Percentiles rank a stretch among this genome's conserved stretches.
phyloP scores from a whole-genome alignment of 1,140 invertebrate genomes.

The Drosophila suzukii region DNA sequence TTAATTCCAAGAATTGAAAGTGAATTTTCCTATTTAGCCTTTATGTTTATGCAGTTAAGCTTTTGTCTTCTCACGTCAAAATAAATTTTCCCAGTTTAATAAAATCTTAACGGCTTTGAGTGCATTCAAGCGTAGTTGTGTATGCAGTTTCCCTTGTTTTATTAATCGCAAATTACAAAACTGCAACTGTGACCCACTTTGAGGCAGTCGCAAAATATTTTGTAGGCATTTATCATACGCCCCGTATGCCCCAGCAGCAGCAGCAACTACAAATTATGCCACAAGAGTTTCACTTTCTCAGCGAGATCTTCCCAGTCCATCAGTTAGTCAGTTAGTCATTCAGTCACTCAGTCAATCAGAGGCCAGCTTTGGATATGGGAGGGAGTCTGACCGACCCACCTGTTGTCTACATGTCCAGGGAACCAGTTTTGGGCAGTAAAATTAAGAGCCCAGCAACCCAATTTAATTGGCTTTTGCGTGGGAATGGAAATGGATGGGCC shows the following conservation, averaged over 20 bases:
- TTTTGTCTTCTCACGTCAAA: background rate
- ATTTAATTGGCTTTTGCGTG: slow-evolving; percentile 68
- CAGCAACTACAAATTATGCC: slow-evolving; percentile 59
- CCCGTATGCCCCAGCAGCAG: slow-evolving; percentile 35
- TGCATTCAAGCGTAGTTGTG: slow-evolving; percentile 20
- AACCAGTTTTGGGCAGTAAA: slow-evolving; percentile 53
- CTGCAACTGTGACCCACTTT: slow-evolving; percentile 74
- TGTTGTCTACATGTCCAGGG: slow-evolving; percentile 31
- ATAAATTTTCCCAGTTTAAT: slow-evolving; percentile 17
- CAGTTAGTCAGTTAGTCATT: slow-evolving; percentile 12
- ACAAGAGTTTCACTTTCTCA: slow-evolving; percentile 77
- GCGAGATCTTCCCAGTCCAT: slow-evolving; percentile 13
- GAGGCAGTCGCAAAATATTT: slow-evolving; percentile 47
- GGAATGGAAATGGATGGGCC: slow-evolving; percentile 31
- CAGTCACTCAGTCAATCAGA: slow-evolving; percentile 23
- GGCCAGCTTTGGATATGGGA: slow-evolving; percentile 53
- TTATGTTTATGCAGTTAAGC: background rate
- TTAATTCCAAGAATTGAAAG: background rate
- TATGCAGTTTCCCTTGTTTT: slow-evolving; percentile 33
- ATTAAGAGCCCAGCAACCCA: slow-evolving; percentile 57
- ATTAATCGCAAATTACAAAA: slow-evolving; percentile 77
- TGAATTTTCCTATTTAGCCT: background rate
- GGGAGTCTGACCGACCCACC: slow-evolving; percentile 54
- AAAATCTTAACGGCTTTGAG: slow-evolving; percentile 14
- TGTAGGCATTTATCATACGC: slow-evolving; percentile 75